A percentile compares a stretch with the other conserved stretches of the same genome.
Conservation (phyloP, 2,888 invertebrate species). For the Rhynchonema sp. region DNA sequence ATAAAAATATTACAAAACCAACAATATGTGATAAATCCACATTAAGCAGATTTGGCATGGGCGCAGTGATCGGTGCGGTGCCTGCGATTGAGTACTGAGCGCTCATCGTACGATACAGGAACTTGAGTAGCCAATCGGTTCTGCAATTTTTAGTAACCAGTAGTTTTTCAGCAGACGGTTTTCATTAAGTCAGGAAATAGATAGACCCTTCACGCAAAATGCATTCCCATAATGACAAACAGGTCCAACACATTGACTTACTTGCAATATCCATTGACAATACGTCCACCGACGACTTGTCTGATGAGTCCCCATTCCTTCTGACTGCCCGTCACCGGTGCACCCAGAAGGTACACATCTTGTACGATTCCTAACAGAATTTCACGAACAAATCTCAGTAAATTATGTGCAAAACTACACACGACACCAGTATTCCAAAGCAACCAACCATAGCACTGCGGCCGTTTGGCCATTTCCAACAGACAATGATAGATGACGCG, state of each 20-base stretch:
- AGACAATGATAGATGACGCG: constrained; percentile 47
- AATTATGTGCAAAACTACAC: no score
- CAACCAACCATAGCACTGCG: neutral
- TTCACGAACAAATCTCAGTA: neutral
- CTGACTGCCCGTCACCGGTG: constrained; percentile 42
- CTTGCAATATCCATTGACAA: constrained; percentile 49
- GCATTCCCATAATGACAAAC: no score
- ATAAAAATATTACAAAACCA: neutral
- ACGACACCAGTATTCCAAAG: no score
- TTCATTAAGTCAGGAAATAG: no score
- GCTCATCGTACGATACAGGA: constrained; percentile 45
- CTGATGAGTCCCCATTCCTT: constrained; percentile 35
- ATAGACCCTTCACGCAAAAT: no score
- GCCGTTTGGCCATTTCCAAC: constrained; percentile 31
- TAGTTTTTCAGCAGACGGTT: no score
- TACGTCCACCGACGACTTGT: constrained; percentile 41
- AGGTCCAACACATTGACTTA: no score
- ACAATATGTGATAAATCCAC: constrained; percentile 42
- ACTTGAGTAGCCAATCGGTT: constrained; percentile 46
- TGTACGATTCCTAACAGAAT: constrained; percentile 37
- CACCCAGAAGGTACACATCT: constrained; percentile 45
- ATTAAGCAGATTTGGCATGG: constrained; percentile 39
- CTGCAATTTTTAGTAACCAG: no score
- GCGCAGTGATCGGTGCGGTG: constrained; percentile 35
- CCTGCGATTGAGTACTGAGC: constrained; percentile 43